phyloP scores from a whole-genome alignment of 1,140 invertebrate genomes.

The Helicorthomorpha holstii region DNA sequence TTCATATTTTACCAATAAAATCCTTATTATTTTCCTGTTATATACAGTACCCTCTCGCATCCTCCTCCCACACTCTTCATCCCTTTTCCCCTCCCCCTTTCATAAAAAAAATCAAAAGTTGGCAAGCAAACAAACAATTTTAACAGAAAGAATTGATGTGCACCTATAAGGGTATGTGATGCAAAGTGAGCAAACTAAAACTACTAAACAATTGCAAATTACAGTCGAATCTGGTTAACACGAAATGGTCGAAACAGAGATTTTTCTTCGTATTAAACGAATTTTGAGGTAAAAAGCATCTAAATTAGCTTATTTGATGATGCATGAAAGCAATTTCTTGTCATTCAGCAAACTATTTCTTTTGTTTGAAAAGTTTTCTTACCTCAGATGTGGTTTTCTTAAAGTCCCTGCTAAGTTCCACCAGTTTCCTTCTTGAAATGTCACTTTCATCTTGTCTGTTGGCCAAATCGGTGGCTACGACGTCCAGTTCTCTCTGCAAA shows the following conservation, averaged over 20 bases:
- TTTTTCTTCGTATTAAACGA: too few species aligned
- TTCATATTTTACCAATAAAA: background rate
- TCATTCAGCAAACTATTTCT: too few species aligned
- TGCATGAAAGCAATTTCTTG: too few species aligned
- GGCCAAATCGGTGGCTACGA: conserved; percentile 32
- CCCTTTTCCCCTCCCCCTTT: background rate
- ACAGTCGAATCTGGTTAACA: too few species aligned
- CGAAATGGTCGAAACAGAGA: too few species aligned
- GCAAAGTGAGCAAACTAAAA: too few species aligned
- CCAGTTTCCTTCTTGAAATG: conserved; percentile 29
- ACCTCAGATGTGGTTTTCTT: conserved; percentile 35
- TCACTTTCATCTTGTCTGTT: conserved; percentile 36
- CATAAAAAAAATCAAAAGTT: background rate
- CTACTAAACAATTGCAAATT: too few species aligned
- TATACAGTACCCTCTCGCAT: background rate
- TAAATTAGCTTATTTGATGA: too few species aligned
- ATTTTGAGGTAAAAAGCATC: too few species aligned
- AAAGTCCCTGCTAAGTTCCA: conserved; percentile 35
- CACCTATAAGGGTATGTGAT: too few species aligned
- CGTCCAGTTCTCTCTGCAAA: conserved; percentile 34
- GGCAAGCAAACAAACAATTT: too few species aligned
- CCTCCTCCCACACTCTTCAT: background rate
- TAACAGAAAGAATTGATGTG: too few species aligned
- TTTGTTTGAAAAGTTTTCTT: conserved; percentile 9
- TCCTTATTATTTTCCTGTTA: background rate